Base-by-base conservation (phyloP, 2,888 invertebrate species). In the Caradrina clavipalpis region DNA sequence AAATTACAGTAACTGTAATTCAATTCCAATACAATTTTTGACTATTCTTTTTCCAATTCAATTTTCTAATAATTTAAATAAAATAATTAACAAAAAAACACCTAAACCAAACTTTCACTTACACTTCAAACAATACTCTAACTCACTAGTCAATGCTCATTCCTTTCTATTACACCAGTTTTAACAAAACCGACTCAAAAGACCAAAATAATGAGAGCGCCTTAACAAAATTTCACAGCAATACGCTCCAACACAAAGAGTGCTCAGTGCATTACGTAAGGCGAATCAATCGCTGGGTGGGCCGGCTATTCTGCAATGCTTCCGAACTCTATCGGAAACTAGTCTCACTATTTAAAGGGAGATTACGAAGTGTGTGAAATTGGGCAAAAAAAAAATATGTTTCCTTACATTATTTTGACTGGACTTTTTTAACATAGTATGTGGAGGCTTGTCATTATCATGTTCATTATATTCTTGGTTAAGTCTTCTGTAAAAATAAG, bases 231-330 rank as follows among this genome's bases (percentile, higher is more conserved):
- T 65, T 53, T 67, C 5, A 69, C 45, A 66, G 86, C 82, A 85
- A 84, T 69, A 61, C 68, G 57, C 56, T 64, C 35, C 2, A 15
- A 53, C 26, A 65, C 47, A 66, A 42, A 55, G 65, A 78, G 70
- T 79, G 71, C 80, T 65, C 74, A 57, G 60, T 67, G 71, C 73
- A 74, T 81, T 72, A 70, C 56, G 63, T 72, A 15, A 84, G 82
- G 81, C 47, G 73, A 74, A 73, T 79, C 75, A 72, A 80, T 72
- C 69, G 68, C 67, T 56, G 67, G 68, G 68, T 31, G 56, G 45
- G 50, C 49, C 56, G 49, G 39, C 67, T 55, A 54, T 65, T 80
- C 73, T 63, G 35, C 53, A 50, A 55, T 62, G 26, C 19, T 42
- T 51, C 42, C n/a, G 15, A 53, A 8, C 35, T 69, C 11, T 63